Conservation (phyloP, 1,140 invertebrate species). For the Triops longicaudatus region DNA sequence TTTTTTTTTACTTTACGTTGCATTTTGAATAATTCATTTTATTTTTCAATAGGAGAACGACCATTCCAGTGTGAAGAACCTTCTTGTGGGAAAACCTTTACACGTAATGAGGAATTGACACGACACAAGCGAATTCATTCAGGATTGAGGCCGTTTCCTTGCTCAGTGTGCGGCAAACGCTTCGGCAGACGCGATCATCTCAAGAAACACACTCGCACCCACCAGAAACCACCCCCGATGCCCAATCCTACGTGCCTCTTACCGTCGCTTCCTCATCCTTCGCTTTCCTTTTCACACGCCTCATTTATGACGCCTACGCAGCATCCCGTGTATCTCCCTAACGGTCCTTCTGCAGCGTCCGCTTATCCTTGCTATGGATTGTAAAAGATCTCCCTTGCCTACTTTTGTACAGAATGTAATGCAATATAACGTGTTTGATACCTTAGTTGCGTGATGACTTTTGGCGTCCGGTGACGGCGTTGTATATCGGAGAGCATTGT, state of each 20-base stretch:
- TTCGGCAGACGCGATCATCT: constrained; percentile 84
- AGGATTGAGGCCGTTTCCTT: constrained; percentile 67
- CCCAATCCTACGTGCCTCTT: neutral
- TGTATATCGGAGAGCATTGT: neutral
- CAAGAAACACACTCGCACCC: constrained; percentile 70
- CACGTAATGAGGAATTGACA: constrained; percentile 85
- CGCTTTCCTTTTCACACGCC: neutral
- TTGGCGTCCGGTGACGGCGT: too few species aligned
- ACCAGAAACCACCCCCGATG: constrained; percentile 39
- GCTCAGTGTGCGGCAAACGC: constrained; percentile 67
- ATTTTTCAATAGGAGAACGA: constrained; percentile 55
- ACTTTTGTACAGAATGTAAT: neutral
- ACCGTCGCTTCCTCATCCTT: neutral
- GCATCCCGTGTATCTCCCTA: neutral
- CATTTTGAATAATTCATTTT: neutral
- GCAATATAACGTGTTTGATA: neutral
- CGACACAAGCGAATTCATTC: constrained; percentile 84
- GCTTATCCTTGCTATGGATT: constrained; percentile 7
- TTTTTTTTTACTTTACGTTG: neutral
- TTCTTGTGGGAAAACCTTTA: constrained; percentile 80
- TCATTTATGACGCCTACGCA: constrained; percentile 14
- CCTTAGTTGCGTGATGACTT: neutral
- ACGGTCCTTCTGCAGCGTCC: neutral
- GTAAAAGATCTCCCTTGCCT: constrained; percentile 11
- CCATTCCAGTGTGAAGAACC: constrained; percentile 76